Base-by-base conservation (phyloP, 1,140 invertebrate genomes). In the Sarcophaga peregrina region DNA sequence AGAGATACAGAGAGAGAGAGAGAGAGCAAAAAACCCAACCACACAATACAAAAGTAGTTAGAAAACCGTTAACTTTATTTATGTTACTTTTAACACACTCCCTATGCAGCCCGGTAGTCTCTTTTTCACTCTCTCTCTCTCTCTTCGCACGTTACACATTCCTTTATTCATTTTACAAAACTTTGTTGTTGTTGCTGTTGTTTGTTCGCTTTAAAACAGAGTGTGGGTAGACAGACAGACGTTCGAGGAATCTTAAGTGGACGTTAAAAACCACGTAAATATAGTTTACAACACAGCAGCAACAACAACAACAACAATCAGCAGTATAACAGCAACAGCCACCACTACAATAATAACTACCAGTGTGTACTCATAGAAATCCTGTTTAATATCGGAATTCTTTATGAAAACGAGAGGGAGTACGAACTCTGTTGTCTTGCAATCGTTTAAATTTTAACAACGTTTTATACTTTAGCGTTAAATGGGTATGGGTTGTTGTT, bases 241-340 rank as follows among this genome's bases (percentile, higher is more conserved):
- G 48, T 25, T 50, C 0, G 15, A 50, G 17, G 75, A 78, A 20
- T 78, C 75, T 78, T 78, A 78, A 78, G 75, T 78, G 47, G 75
- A 78, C 48, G 75, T 78, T 78, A 78, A 52, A 78, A 78, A 78
- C 75, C 75, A 78, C 75, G 75, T 78, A 78, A 78, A 78, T 78
- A 78, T 78, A 78, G 75, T 78, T 78, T 78, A 50, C 75, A 48
- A 78, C 48, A 45, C 73, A 45, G 50, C 50, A 52, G 48, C 72
- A 45, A 74, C 8, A 74, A 46, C 13, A 74, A 73, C 68, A 73
- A 25, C 8, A 73, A 73, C 6, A 73, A 73, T 10, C 10, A 17
- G 68, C 2, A 37, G 25, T 25, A 45, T 74, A 46, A 74, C 25
- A 15, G 45, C 4, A 47, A 76, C 45, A 76, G 62, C 17, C 8